phyloP scores from a whole-genome alignment of 2,113 vertebrate species.

The Nanorana parkeri region DNA sequence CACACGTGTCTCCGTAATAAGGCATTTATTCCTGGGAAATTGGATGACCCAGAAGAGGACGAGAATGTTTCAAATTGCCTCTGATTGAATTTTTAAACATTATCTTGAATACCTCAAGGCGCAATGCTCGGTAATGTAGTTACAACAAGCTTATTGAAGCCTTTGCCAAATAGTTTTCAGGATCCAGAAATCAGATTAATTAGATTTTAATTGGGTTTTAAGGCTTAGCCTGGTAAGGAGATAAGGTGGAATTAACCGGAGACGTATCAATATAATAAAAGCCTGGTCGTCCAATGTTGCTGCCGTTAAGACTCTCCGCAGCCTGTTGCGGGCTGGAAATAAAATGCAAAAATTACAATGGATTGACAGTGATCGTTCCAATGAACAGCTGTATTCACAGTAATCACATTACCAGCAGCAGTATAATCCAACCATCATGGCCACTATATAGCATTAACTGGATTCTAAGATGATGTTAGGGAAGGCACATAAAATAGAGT shows the following conservation, averaged over 20 bases:
- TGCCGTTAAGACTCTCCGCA: conserved; percentile 63
- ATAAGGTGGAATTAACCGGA: conserved; percentile 80
- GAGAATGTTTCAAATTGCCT: conserved; percentile 52
- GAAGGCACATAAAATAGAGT: conserved; percentile 42
- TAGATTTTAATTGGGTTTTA: conserved; percentile 86
- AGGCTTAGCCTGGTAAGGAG: conserved; percentile 77
- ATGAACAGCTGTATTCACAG: conserved; percentile 62
- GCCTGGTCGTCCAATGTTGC: conserved; percentile 68
- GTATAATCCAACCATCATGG: conserved; percentile 61
- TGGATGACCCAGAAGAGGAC: conserved; percentile 2
- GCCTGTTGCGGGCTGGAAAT: conserved; percentile 58
- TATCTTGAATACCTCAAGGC: conserved; percentile 65
- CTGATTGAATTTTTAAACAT: conserved; percentile 59
- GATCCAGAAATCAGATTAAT: conserved; percentile 80
- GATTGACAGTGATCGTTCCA: conserved; percentile 73
- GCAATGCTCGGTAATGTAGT: conserved; percentile 61
- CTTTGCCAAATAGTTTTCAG: conserved; percentile 68
- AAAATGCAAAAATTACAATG: conserved; percentile 61
- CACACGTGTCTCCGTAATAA: conserved; percentile 26
- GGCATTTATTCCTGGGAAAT: conserved; percentile 45
- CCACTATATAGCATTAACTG: conserved; percentile 43
- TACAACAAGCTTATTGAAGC: conserved; percentile 66
- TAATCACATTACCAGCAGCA: conserved; percentile 67
- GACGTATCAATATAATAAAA: conserved; percentile 78
- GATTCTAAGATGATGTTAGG: conserved; percentile 40